These are phyloP conservation scores for Lutjanus argentimaculatus DNA, from an alignment of 2,797 vertebrate genomes.

Conservation along the genomic window DNA sequence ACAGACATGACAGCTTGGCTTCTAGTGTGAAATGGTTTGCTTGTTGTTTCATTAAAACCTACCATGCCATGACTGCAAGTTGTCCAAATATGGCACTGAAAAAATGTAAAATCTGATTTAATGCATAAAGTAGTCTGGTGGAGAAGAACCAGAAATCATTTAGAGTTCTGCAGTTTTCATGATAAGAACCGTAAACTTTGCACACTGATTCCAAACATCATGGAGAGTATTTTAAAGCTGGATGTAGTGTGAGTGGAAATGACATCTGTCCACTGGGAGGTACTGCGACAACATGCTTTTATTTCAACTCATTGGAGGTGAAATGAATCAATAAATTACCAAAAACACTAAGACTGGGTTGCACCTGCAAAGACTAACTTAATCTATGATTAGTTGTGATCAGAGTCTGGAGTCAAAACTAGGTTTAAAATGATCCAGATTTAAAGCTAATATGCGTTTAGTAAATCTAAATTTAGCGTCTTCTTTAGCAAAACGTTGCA, in stretches of 20 bases:
- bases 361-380: too few species aligned
- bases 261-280: background rate
- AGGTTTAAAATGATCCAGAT: too few species aligned
- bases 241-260: background rate
- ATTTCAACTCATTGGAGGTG: too few species aligned
- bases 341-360: background rate
- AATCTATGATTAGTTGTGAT: too few species aligned
- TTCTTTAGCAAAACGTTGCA: too few species aligned
- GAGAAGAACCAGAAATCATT: slow-evolving; percentile 26
- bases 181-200: slow-evolving; percentile 25
- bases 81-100: slow-evolving; percentile 85
- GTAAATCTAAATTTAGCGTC: too few species aligned
- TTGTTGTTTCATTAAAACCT: slow-evolving; percentile 77
- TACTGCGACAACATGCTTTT: background rate
- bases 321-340: too few species aligned
- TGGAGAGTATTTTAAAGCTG: background rate
- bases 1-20: slow-evolving; percentile 43
- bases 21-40: slow-evolving; percentile 86
- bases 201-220: background rate
- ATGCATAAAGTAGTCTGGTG: slow-evolving; percentile 40
- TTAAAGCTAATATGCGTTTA: too few species aligned
- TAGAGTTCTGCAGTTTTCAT: background rate
- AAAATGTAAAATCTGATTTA: slow-evolving; percentile 81
- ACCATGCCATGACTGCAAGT: slow-evolving; percentile 86
- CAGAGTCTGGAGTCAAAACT: too few species aligned